A percentile compares a stretch with the other conserved stretches of the same genome.
phyloP scores from a whole-genome alignment of 2,113 vertebrate genomes.

The Grammomys surdaster region DNA sequence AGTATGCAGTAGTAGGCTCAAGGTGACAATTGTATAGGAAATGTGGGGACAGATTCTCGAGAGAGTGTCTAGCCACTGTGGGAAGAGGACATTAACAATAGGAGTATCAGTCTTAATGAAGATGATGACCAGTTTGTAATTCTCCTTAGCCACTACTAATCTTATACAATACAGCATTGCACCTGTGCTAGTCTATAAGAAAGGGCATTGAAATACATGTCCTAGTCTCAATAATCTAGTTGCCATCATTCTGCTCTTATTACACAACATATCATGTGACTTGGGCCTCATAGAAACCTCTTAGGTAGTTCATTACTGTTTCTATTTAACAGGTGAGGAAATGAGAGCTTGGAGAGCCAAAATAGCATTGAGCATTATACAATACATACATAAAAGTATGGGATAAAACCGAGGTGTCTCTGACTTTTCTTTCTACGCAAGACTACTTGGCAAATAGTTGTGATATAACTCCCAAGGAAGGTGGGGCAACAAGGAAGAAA shows the following conservation, averaged over 20 bases:
- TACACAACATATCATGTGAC: not conserved
- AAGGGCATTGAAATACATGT: not conserved
- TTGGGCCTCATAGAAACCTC: not conserved
- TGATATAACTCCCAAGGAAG: not conserved
- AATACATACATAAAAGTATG: not conserved
- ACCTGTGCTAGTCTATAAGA: not conserved
- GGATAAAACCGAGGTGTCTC: not conserved
- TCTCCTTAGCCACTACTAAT: not conserved
- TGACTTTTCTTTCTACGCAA: not conserved
- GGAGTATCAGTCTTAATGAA: not conserved
- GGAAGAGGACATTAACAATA: not conserved
- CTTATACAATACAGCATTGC: not conserved
- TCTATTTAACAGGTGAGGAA: not conserved
- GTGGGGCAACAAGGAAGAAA: not conserved
- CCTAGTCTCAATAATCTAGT: not conserved
- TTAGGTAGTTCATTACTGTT: not conserved
- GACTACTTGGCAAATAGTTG: not conserved
- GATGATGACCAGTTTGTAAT: not conserved
- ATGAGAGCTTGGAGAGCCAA: not conserved
- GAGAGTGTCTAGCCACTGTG: not conserved
- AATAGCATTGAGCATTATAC: not conserved
- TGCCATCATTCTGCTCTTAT: not conserved
- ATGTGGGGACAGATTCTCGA: not conserved
- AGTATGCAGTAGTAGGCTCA: not conserved
- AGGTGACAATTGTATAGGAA: not conserved